Conservation (phyloP, 1,140 invertebrate genomes). For the Drosophila equinoxialis region DNA sequence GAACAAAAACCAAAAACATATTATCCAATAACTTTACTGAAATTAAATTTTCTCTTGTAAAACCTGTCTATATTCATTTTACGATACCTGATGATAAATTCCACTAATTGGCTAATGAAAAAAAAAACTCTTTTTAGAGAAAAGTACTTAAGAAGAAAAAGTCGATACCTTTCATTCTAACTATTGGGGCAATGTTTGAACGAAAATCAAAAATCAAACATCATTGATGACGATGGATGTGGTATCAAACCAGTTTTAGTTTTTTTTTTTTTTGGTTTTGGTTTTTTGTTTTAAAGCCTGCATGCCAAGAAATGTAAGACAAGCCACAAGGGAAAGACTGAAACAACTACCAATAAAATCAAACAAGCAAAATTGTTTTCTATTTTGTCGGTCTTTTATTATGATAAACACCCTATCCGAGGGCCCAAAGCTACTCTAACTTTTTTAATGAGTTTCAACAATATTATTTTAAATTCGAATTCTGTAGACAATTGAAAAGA, state of each 20-base stretch:
- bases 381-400: slow-evolving; percentile 18
- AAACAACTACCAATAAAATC: slow-evolving; percentile 37
- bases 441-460: background rate
- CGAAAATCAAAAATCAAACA: slow-evolving; percentile 55
- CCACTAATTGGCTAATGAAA: slow-evolving; percentile 53
- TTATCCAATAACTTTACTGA: slow-evolving; percentile 28
- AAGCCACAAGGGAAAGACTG: slow-evolving; percentile 45
- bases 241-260: slow-evolving; percentile 61
- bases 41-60: slow-evolving; percentile 41
- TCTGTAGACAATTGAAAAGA: too few relatives aligned
- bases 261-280: slow-evolving; percentile 42
- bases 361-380: slow-evolving; percentile 32
- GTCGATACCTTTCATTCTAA: slow-evolving; percentile 12
- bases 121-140: slow-evolving; percentile 22
- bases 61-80: slow-evolving; percentile 24
- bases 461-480: too few relatives aligned
- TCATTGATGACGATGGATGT: slow-evolving; percentile 57
- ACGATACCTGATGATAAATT: slow-evolving; percentile 32
- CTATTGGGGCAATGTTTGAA: slow-evolving; percentile 43
- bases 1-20: background rate
- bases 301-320: slow-evolving; percentile 62
- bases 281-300: slow-evolving; percentile 51
- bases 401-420: slow-evolving; percentile 31
- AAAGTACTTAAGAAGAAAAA: slow-evolving; percentile 5
- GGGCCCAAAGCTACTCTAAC: background rate